Conservation (phyloP, 2,113 vertebrate genomes). For the Gopherus evgoodei region DNA sequence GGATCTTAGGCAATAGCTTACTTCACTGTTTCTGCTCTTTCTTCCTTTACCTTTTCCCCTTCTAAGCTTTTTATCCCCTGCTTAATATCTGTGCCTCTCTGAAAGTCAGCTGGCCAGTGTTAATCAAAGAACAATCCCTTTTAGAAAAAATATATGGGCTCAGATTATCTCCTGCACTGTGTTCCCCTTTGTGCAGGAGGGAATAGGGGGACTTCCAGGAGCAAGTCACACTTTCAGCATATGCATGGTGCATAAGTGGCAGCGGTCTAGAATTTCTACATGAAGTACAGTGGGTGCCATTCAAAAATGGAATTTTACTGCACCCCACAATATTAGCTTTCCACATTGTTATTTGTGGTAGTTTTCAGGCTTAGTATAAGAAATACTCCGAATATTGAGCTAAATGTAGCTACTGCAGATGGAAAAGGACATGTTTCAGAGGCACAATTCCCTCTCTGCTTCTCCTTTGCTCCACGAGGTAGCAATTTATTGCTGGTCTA, state of each 20-base stretch:
- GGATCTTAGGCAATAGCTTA: slow-evolving; percentile 41
- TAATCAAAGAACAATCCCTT: background rate
- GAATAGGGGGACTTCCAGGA: background rate
- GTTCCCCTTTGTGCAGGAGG: background rate
- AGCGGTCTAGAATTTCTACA: background rate
- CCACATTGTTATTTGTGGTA: background rate
- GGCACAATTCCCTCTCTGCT: background rate
- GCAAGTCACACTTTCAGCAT: background rate
- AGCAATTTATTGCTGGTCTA: too few relatives aligned
- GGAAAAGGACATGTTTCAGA: background rate
- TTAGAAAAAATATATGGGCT: background rate
- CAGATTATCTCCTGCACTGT: background rate
- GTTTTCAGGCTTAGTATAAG: background rate
- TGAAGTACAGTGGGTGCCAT: background rate
- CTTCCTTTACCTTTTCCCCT: background rate
- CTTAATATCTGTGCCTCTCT: background rate
- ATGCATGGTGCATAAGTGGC: background rate
- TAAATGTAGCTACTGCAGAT: background rate
- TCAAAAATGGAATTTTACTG: background rate
- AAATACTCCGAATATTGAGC: background rate
- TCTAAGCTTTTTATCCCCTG: slow-evolving; percentile 15
- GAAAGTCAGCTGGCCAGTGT: background rate
- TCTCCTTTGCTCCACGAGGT: background rate
- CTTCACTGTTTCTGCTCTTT: slow-evolving; percentile 24
- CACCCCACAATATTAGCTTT: background rate